These are phyloP conservation scores for Dasypolia templi DNA, from an alignment of 2,888 invertebrate genomes.

Conservation along the genomic window DNA sequence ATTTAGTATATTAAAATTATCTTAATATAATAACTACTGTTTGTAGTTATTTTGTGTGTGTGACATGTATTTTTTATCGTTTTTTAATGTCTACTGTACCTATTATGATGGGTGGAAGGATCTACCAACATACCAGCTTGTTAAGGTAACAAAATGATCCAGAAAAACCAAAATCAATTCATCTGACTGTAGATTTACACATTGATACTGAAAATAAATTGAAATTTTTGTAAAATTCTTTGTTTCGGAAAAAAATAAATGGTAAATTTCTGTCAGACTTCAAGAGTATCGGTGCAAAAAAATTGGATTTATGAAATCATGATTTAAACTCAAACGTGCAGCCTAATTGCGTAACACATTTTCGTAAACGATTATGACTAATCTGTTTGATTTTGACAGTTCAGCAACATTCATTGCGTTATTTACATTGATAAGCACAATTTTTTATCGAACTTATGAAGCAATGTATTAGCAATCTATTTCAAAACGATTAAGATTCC, in stretches of 20 bases:
- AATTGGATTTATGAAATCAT: background rate
- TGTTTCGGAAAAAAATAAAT: background rate
- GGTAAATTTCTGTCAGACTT: constrained; percentile 67
- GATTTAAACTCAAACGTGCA: background rate
- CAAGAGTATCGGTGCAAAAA: background rate
- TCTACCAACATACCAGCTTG: constrained; percentile 92
- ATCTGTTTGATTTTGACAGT: no score
- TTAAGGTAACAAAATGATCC: constrained; percentile 90
- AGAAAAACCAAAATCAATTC: constrained; percentile 79
- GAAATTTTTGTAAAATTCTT: constrained; percentile 2
- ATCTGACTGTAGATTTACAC: constrained; percentile 88
- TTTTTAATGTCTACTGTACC: constrained; percentile 90
- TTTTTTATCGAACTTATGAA: no score
- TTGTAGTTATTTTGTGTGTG: constrained; percentile 86
- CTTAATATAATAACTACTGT: constrained; percentile 66
- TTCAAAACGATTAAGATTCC: no score
- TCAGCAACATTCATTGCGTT: no score
- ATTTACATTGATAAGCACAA: no score
- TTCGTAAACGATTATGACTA: no score
- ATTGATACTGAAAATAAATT: constrained; percentile 67
- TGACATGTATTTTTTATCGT: constrained; percentile 90
- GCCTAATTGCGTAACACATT: no score
- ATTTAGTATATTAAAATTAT: constrained; percentile 39
- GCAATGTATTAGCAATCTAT: no score
- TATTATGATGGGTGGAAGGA: constrained; percentile 91